These are phyloP conservation scores for Megaptera novaeangliae DNA, from an alignment of 2,113 vertebrate species.

Conservation along the genomic window DNA sequence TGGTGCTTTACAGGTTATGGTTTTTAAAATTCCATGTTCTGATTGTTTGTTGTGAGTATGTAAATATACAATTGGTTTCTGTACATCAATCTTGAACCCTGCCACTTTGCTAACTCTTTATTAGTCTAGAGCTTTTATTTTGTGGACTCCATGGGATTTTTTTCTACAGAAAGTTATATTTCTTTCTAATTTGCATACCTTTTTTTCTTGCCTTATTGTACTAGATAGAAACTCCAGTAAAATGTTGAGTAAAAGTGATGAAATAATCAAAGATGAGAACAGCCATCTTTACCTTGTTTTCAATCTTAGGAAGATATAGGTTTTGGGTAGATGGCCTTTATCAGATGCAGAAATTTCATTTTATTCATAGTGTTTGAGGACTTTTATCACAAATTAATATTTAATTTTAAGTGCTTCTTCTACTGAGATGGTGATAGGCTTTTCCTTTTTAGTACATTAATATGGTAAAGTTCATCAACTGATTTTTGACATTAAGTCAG, in stretches of 20 bases:
- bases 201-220: background rate
- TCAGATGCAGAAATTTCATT: background rate
- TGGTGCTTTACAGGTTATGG: no score
- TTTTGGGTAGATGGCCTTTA: background rate
- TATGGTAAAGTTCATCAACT: background rate
- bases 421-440: background rate
- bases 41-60: background rate
- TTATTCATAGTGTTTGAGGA: background rate
- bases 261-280: background rate
- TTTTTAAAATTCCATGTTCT: background rate
- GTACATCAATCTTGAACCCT: background rate
- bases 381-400: background rate
- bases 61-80: background rate
- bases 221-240: background rate
- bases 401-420: background rate
- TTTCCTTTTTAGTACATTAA: background rate
- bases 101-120: background rate
- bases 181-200: background rate
- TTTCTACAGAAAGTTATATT: background rate
- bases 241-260: background rate
- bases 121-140: background rate
- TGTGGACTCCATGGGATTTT: background rate
- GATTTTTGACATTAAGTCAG: background rate
- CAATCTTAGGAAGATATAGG: background rate
- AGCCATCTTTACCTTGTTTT: background rate